Evolutionary conservation across 1,140 invertebrate genomes (phyloP), one percentile per base, ranked within the genome.

Genomic region (Aporrectodea caliginosa): DNA sequence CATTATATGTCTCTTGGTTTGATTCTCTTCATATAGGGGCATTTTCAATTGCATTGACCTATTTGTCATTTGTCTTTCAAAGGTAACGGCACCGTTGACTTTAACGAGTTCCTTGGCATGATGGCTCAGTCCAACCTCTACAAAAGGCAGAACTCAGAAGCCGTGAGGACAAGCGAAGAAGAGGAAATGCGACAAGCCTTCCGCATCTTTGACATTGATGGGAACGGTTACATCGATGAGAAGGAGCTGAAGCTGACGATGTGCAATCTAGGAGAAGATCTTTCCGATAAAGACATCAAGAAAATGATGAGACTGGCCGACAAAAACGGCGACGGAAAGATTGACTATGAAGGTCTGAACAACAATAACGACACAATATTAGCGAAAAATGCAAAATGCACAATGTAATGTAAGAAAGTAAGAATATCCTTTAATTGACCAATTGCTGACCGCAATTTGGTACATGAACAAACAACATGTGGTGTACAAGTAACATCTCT

Each of bases 81-180:
- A 98, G 96, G 95, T 84, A 98, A 98, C 90, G 96, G 96, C 83
- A 98, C 96, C 85, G 98, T 98, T 90, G 96, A 98, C 90, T 98
- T 97, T 90, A 95, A 96, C 86, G 95, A 97, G 88, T 96, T 93
- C 85, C 87, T 94, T 35, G 93, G 94, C 87, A 95, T 97, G 93
- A 97, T 97, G 95, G 6, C 43, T 22, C 6, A 58, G 43, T 94
- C 94, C 35, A 92, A 95, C 95, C 98, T 90, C 98, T 78, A 73
- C 35, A 98, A 89, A 95, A n/a, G 69, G 1, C 43, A 58, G 43
- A 22, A 58, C 22, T 58, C 43, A 22, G 43, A 58, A 22, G 74
- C n/a, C 16, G 27, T 32, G 12, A 58, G 43, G 22, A 58, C 6
- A 6, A 12, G 43, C 43, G 78, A 75, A 69, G 73, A 79, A 31